Evolutionary conservation across 2,888 invertebrate species (phyloP).

Genomic region (Cantharis nigra): DNA sequence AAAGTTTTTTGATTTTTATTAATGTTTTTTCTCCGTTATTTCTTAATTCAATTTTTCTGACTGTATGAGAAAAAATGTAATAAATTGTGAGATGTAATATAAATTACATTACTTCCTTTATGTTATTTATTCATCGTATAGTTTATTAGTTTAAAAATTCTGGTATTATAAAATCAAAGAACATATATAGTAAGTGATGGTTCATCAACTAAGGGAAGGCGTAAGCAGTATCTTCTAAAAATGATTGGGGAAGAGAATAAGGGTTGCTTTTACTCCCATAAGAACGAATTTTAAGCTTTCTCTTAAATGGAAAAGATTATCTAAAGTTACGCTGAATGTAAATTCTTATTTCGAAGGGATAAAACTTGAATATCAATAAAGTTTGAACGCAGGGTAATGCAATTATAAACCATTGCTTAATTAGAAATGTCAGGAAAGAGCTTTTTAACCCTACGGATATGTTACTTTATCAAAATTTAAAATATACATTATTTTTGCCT

Average conservation of each 20-base stretch:
- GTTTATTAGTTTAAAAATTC: conserved; percentile 8
- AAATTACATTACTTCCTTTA: neutral
- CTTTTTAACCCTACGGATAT: conserved; percentile 48
- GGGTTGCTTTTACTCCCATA: conserved; percentile 37
- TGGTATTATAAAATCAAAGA: conserved; percentile 24
- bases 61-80: neutral
- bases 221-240: conserved; percentile 30
- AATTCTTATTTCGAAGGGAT: conserved; percentile 48
- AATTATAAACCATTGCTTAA: conserved; percentile 53
- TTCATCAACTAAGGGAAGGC: conserved; percentile 27
- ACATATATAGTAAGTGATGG: conserved; percentile 34
- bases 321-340: conserved; percentile 46
- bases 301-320: conserved; percentile 51
- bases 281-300: conserved; percentile 44
- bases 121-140: neutral
- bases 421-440: conserved; percentile 49
- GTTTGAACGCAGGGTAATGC: conserved; percentile 51
- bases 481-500: neutral
- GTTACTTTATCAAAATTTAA: conserved; percentile 42
- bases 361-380: conserved; percentile 51
- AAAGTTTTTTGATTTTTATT: too few species aligned
- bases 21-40: too few species aligned
- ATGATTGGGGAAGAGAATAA: conserved; percentile 44
- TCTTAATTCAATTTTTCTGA: too few species aligned
- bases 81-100: neutral